Conservation (phyloP, 92 coral and sea anemone genomes). For the Desmophyllum pertusum region DNA sequence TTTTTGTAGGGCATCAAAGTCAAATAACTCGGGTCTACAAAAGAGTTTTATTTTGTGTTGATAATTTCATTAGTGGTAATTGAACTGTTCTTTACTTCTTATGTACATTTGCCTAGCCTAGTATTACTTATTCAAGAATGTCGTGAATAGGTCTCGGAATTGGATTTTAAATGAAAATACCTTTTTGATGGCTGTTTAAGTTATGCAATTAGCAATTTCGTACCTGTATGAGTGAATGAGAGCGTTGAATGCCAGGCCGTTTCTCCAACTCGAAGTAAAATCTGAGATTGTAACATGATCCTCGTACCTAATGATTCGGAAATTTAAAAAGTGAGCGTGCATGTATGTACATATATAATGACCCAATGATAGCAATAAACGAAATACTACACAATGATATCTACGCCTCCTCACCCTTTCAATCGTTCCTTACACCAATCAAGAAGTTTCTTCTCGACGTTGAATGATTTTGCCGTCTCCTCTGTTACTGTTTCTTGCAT, state of each 20-base stretch:
- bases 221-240: constrained; percentile 88
- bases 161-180: too few relatives aligned
- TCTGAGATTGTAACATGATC: constrained; percentile 67
- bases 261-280: constrained; percentile 89
- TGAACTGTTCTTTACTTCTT: not conserved
- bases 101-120: too few relatives aligned
- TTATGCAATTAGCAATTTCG: not conserved
- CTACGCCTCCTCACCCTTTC: constrained; percentile 56
- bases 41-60: not conserved
- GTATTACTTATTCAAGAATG: too few relatives aligned
- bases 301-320: constrained; percentile 61
- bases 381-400: not conserved
- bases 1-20: constrained; percentile 57
- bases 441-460: constrained; percentile 76
- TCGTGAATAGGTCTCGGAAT: too few relatives aligned
- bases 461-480: constrained; percentile 63
- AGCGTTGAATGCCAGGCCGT: constrained; percentile 92
- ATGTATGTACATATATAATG: too few relatives aligned
- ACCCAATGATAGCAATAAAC: too few relatives aligned
- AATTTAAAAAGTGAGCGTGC: not conserved
- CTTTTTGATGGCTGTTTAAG: too few relatives aligned
- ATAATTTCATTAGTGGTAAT: not conserved
- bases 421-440: constrained; percentile 92
- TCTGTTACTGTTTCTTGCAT: constrained; percentile 74
- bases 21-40: constrained; percentile 75